Percentiles rank a stretch among this genome's conserved stretches.
phyloP scores from a whole-genome alignment of 1,140 invertebrate species.

The Bombus waltoni region DNA sequence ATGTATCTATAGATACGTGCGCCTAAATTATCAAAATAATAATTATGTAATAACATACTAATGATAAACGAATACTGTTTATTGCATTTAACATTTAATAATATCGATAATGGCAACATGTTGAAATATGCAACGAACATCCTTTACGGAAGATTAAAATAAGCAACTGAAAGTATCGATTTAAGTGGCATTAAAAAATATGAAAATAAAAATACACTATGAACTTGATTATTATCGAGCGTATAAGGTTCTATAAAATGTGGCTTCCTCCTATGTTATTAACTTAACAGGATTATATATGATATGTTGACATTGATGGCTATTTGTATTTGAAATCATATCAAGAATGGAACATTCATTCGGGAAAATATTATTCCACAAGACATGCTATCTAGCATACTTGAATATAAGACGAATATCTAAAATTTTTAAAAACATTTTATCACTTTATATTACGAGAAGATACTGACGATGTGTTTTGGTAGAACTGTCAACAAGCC shows the following conservation, averaged over 20 bases:
- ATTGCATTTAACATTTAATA: not conserved
- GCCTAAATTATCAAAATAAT: too few relatives aligned
- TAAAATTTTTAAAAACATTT: not conserved
- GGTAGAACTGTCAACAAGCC: not conserved
- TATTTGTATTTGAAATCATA: not conserved
- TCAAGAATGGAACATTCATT: not conserved
- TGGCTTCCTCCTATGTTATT: not conserved
- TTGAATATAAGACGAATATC: not conserved
- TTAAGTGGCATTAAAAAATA: conserved; percentile 39
- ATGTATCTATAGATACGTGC: too few relatives aligned
- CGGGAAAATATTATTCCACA: not conserved
- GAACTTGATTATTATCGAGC: conserved; percentile 18
- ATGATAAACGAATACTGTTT: not conserved
- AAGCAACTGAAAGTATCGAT: conserved; percentile 43
- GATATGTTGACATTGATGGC: not conserved
- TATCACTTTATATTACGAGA: not conserved
- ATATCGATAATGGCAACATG: not conserved
- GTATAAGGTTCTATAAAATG: not conserved
- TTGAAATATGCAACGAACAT: not conserved
- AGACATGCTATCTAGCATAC: not conserved
- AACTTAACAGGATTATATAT: not conserved
- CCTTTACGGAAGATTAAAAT: conserved; percentile 39
- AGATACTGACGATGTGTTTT: not conserved
- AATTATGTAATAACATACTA: too few relatives aligned
- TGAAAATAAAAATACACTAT: conserved; percentile 37